A percentile compares a stretch with the other conserved stretches of the same genome.
These are phyloP conservation scores for Sceliomorpha sp. DNA, from an alignment of 2,888 invertebrate genomes.

Conservation along the genomic window DNA sequence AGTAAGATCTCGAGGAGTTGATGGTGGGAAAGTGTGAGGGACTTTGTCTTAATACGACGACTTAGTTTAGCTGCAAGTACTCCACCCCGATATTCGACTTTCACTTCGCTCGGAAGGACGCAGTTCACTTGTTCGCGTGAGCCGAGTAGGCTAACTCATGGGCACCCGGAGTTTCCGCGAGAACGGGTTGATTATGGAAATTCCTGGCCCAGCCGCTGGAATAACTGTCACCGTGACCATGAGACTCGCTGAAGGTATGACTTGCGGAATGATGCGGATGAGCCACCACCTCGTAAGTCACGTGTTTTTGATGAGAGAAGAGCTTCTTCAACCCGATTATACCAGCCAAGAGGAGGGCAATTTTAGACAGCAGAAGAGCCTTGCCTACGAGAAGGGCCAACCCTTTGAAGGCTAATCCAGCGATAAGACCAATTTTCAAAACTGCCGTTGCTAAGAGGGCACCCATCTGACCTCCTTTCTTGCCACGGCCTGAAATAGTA, in stretches of 20 bases:
- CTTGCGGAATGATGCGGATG: constrained; percentile 85
- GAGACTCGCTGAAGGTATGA: constrained; percentile 78
- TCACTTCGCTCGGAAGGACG: constrained; percentile 30
- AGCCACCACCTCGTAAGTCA: constrained; percentile 89
- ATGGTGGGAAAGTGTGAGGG: constrained; percentile 36
- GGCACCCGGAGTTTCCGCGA: constrained; percentile 76
- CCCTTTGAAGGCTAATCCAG: constrained; percentile 90
- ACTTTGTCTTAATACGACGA: constrained; percentile 50
- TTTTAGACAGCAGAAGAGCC: constrained; percentile 91
- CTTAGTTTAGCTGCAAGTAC: constrained; percentile 59
- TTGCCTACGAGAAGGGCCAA: constrained; percentile 91
- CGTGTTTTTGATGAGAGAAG: constrained; percentile 87
- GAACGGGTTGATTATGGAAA: constrained; percentile 80
- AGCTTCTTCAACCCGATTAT: constrained; percentile 92
- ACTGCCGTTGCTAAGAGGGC: constrained; percentile 88
- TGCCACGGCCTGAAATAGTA: constrained; percentile 83
- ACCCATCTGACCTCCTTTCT: constrained; percentile 88
- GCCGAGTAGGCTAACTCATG: constrained; percentile 85
- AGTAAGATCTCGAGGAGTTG: constrained; percentile 14
- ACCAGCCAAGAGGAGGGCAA: constrained; percentile 89
- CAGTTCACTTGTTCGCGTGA: constrained; percentile 75
- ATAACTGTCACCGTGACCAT: constrained; percentile 81
- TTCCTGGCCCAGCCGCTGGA: constrained; percentile 85
- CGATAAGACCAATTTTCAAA: constrained; percentile 90
- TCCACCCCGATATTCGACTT: constrained; percentile 30